Percentiles rank a stretch among this genome's conserved stretches.
These are phyloP conservation scores for Myotis brandtii DNA, from an alignment of 2,113 vertebrate species.

Conservation along the genomic window DNA sequence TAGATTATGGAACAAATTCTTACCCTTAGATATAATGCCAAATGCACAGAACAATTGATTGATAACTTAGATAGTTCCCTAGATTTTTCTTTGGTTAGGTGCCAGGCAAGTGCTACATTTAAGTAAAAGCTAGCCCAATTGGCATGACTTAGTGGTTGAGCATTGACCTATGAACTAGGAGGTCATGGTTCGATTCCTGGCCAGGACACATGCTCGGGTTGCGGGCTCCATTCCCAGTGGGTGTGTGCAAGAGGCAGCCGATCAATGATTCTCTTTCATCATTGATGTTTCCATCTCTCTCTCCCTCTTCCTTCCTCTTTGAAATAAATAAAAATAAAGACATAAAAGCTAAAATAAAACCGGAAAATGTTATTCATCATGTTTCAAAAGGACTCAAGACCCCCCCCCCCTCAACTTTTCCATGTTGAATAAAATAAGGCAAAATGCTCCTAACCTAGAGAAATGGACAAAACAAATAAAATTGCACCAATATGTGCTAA, in stretches of 20 bases:
- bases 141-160: too few relatives aligned
- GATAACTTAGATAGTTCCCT: not conserved
- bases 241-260: too few relatives aligned
- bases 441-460: not conserved
- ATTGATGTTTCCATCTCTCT: too few relatives aligned
- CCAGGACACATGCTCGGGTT: too few relatives aligned
- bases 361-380: not conserved
- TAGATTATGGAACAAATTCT: not conserved
- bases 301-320: too few relatives aligned
- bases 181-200: too few relatives aligned
- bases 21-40: not conserved
- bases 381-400: not conserved
- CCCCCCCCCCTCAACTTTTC: not conserved
- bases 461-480: not conserved
- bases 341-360: not conserved
- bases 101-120: not conserved
- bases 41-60: not conserved
- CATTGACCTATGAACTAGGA: too few relatives aligned
- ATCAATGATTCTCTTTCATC: too few relatives aligned
- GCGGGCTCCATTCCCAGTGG: too few relatives aligned
- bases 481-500: not conserved
- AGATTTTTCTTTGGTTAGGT: not conserved
- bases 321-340: too few relatives aligned
- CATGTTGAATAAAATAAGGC: not conserved
- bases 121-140: not conserved